Evolutionary conservation across 2,888 invertebrate genomes (phyloP).

Genomic region (Melanchra persicariae): DNA sequence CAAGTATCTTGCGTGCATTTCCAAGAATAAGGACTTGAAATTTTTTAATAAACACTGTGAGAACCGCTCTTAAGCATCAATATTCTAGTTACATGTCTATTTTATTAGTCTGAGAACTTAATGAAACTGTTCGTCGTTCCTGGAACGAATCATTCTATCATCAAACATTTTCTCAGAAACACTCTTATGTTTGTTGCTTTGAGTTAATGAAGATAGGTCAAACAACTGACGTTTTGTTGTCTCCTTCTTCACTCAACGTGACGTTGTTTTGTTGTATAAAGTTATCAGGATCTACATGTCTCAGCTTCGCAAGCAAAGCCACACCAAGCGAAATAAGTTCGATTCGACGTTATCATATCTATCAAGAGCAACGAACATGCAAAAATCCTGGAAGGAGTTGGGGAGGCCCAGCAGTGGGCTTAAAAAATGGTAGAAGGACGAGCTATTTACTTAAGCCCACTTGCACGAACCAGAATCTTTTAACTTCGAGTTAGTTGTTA

Average conservation of each 20-base stretch:
- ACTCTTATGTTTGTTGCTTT: not conserved
- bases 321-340: too few species aligned
- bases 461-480: too few species aligned
- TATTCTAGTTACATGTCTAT: not conserved
- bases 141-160: constrained; percentile 21
- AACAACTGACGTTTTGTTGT: constrained; percentile 16
- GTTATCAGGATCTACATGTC: not conserved
- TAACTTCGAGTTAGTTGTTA: too few species aligned
- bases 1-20: too few species aligned
- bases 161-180: constrained; percentile 14
- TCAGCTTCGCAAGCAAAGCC: not conserved
- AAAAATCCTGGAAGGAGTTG: too few species aligned
- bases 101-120: not conserved
- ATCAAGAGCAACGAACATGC: too few species aligned
- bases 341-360: not conserved
- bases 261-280: constrained; percentile 1
- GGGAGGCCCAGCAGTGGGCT: too few species aligned
- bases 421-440: too few species aligned
- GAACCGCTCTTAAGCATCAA: too few species aligned
- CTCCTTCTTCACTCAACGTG: not conserved
- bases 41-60: too few species aligned
- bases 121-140: not conserved
- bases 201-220: not conserved
- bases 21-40: too few species aligned
- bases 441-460: too few species aligned